Evolutionary conservation across 2,888 invertebrate species (phyloP).

Genomic region (Capitulum mitella): DNA sequence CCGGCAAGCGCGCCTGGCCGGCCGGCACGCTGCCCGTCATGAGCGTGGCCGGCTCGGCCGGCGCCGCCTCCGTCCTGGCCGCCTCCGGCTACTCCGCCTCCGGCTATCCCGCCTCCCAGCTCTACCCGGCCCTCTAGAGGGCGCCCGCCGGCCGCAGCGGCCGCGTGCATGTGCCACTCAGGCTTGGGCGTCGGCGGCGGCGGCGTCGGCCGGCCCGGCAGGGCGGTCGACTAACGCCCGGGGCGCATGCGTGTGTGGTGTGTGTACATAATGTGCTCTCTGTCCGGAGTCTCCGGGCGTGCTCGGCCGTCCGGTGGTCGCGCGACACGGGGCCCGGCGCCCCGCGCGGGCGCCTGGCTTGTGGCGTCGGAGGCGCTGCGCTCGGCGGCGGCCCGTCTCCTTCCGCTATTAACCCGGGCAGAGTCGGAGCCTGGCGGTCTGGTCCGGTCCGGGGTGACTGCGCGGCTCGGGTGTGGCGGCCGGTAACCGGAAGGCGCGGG

Average conservation of each 20-base stretch:
- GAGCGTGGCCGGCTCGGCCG: constrained; percentile 37
- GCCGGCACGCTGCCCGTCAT: constrained; percentile 11
- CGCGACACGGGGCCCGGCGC: not conserved
- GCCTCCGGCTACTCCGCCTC: constrained; percentile 4
- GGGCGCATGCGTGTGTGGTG: constrained; percentile 18
- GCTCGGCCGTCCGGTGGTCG: not conserved
- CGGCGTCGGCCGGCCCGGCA: not conserved
- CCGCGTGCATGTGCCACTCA: not conserved
- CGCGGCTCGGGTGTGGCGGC: not conserved
- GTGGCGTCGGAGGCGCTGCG: not conserved
- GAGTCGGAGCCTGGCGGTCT: not conserved
- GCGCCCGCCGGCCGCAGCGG: not conserved
- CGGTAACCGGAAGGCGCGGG: not conserved
- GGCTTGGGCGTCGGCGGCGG: not conserved
- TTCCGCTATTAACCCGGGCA: constrained; percentile 5
- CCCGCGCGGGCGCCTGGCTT: not conserved
- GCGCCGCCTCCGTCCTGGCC: constrained; percentile 47
- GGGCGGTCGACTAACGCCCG: not conserved
- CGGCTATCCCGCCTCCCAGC: not conserved
- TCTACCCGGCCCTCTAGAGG: not conserved
- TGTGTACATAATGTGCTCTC: constrained; percentile 8
- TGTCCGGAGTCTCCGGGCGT: not conserved
- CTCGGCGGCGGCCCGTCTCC: not conserved
- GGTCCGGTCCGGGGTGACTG: not conserved
- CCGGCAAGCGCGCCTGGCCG: constrained; percentile 3